Percentiles rank a stretch among this genome's conserved stretches.
phyloP scores from a whole-genome alignment of 2,113 vertebrate species.

The Melanotaenia duboulayi region DNA sequence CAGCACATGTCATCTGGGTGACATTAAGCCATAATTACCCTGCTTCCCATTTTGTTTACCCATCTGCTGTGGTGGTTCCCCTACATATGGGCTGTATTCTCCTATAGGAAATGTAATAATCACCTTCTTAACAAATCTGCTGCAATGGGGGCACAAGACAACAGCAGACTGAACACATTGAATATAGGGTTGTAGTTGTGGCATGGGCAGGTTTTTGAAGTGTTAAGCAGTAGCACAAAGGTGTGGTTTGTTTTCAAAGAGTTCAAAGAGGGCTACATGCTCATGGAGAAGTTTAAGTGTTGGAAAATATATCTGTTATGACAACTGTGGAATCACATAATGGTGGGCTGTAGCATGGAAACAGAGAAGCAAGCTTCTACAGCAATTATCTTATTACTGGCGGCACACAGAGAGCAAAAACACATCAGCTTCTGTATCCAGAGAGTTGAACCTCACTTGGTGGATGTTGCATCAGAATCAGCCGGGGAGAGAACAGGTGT shows the following conservation, averaged over 20 bases:
- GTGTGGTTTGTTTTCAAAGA: conserved; percentile 38
- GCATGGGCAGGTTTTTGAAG: conserved; percentile 49
- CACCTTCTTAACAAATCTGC: conserved; percentile 73
- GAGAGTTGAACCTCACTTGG: conserved; percentile 60
- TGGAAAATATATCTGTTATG: not conserved
- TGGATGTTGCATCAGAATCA: conserved; percentile 74
- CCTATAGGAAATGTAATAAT: conserved; percentile 74
- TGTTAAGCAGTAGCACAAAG: conserved; percentile 62
- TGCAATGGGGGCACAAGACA: conserved; percentile 20
- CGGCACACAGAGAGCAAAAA: conserved; percentile 23
- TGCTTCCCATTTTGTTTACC: conserved; percentile 42
- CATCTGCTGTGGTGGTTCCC: conserved; percentile 68
- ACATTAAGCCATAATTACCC: conserved; percentile 59
- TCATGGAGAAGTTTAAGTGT: not conserved
- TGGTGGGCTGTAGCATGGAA: not conserved
- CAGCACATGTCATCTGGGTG: conserved; percentile 29
- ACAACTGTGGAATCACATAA: not conserved
- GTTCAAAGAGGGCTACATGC: conserved; percentile 26
- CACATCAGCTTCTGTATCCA: conserved; percentile 24
- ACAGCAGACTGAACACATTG: conserved; percentile 65
- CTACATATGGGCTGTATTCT: conserved; percentile 63
- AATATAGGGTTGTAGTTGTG: conserved; percentile 11
- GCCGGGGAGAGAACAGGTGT: conserved; percentile 32
- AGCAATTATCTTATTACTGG: not conserved
- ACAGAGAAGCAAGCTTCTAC: not conserved